Evolutionary conservation across 2,888 invertebrate genomes (phyloP), one percentile per base, ranked within the genome.

Genomic region (Spilosoma lubricipeda): DNA sequence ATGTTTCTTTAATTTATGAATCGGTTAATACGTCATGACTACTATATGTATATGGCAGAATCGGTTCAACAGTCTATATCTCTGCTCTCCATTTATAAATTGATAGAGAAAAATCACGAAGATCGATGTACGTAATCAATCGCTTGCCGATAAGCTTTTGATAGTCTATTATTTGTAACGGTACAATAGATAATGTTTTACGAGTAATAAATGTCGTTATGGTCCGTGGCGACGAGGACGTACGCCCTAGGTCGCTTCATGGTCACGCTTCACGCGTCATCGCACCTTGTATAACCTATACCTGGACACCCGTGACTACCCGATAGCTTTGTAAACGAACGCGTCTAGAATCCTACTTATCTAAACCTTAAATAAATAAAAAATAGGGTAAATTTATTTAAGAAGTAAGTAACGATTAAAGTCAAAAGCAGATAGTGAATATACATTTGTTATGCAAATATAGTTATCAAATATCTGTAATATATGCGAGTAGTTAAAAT

Each of bases 241-340:
- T 80, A 81, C 85, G 89, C 85, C 92, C 91, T 93, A 93, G 93
- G 93, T 92, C 92, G 87, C 83, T 86, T 87, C 94, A 94, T 91
- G 94, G 95, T 87, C 93, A 88, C 74, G 81, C 88, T 89, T 93
- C 92, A 93, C 92, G 94, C 93, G 90, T 93, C 93, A 94, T 93
- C 90, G 91, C 88, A 69, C 83, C 78, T 88, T 86, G 85, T 87
- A 84, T 87, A 84, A 84, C 77, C n/a, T n/a, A n/a, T n/a, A n/a
- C n/a, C 77, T 85, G 75, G 78, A 84, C 77, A 85, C 83, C 86
- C 82, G 83, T 83, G 87, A 81, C 84, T 82, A 71, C 77, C 78
- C 76, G 82, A 79, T 78, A 83, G 30, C 71, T 71, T 45, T 79
- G 73, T 63, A 76, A 73, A 73, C 69, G 39, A 72, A 76, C 71